These are phyloP conservation scores for Andrena praecox DNA, from an alignment of 2,888 invertebrate genomes.

Conservation along the genomic window DNA sequence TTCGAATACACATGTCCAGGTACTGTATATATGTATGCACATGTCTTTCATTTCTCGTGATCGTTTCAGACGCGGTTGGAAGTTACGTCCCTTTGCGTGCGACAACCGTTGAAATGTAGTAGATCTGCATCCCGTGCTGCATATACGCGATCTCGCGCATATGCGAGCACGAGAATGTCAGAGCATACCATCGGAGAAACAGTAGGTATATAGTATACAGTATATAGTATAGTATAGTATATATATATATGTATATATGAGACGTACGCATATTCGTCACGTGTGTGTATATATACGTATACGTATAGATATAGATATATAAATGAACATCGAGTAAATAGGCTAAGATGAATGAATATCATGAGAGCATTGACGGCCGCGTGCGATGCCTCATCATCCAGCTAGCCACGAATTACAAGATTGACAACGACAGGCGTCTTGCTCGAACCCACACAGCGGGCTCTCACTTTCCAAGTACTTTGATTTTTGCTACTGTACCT, in stretches of 20 bases:
- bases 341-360: slow-evolving; percentile 75
- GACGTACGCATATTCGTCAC: slow-evolving; percentile 45
- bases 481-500: slow-evolving; percentile 88
- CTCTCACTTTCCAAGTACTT: slow-evolving; percentile 57
- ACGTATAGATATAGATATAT: slow-evolving; percentile 40
- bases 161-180: slow-evolving; percentile 75
- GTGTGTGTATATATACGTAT: slow-evolving; percentile 50
- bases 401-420: slow-evolving; percentile 79
- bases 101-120: slow-evolving; percentile 34
- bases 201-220: slow-evolving; percentile 34
- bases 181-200: slow-evolving; percentile 68
- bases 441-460: slow-evolving; percentile 71
- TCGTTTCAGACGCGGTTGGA: too few relatives aligned
- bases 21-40: too few relatives aligned
- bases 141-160: slow-evolving; percentile 71
- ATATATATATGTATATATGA: slow-evolving; percentile 61
- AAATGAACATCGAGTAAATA: slow-evolving; percentile 73
- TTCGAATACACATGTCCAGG: too few relatives aligned
- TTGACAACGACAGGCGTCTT: slow-evolving; percentile 78
- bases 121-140: slow-evolving; percentile 66
- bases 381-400: slow-evolving; percentile 83
- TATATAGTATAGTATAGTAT: background rate
- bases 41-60: too few relatives aligned
- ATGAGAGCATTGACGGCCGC: slow-evolving; percentile 80
- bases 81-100: slow-evolving; percentile 45